Percentiles rank a stretch among this genome's conserved stretches.
These are phyloP conservation scores for Drosophila eugracilis DNA, from an alignment of 1,140 invertebrate genomes.

Conservation along the genomic window DNA sequence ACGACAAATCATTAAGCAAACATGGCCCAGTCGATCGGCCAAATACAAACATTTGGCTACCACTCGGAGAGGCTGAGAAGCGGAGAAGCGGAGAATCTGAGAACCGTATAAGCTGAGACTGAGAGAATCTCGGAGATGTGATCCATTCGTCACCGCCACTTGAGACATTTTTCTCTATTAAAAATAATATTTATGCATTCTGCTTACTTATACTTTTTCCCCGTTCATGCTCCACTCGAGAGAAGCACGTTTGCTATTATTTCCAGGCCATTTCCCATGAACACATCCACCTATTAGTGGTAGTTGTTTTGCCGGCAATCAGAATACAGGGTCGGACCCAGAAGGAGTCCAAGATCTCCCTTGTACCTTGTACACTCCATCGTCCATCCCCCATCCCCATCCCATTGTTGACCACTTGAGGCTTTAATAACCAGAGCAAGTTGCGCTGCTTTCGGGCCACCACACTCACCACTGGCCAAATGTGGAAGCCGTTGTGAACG, in stretches of 20 bases:
- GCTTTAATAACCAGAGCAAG: conserved; percentile 51
- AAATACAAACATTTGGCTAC: conserved; percentile 57
- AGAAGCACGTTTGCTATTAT: conserved; percentile 81
- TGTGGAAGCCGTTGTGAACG: conserved; percentile 36
- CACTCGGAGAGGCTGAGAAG: conserved; percentile 2
- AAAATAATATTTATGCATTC: conserved; percentile 81
- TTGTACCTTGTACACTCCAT: too few species aligned
- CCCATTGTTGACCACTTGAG: conserved; percentile 37
- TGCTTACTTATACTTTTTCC: conserved; percentile 37
- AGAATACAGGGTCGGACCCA: conserved; percentile 24
- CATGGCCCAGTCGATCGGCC: conserved; percentile 47
- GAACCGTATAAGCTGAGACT: neutral
- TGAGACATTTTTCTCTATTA: conserved; percentile 77
- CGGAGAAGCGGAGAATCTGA: neutral
- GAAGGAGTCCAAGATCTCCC: conserved; percentile 29
- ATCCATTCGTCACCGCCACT: conserved; percentile 73
- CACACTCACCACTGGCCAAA: conserved; percentile 18
- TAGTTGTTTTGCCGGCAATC: conserved; percentile 53
- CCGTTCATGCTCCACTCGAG: conserved; percentile 20
- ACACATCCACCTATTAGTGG: conserved; percentile 69
- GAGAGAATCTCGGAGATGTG: conserved; percentile 15
- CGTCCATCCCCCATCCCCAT: too few species aligned
- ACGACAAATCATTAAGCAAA: conserved; percentile 80
- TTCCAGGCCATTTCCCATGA: conserved; percentile 80
- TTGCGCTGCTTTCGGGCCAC: conserved; percentile 16